phyloP scores from a whole-genome alignment of 1,140 invertebrate genomes.

The Bemisia tabaci region DNA sequence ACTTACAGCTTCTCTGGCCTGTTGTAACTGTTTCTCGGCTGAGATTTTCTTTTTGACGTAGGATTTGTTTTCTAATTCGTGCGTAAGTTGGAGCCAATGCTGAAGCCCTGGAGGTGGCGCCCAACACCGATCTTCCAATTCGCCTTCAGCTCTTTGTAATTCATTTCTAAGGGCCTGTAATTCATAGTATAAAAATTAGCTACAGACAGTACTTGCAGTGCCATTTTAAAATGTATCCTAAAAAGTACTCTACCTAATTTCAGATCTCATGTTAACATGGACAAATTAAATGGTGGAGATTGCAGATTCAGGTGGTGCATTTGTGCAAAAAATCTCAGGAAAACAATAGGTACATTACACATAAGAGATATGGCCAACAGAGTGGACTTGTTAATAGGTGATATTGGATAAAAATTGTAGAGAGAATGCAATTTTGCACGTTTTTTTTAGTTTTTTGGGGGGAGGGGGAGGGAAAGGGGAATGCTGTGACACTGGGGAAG shows the following conservation, averaged over 20 bases:
- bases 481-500: too few relatives aligned
- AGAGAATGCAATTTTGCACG: too few relatives aligned
- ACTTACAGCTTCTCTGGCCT: slow-evolving; percentile 75
- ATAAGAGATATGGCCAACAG: too few relatives aligned
- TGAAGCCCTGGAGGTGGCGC: slow-evolving; percentile 74
- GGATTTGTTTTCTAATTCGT: slow-evolving; percentile 81
- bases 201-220: too few relatives aligned
- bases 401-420: too few relatives aligned
- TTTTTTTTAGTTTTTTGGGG: too few relatives aligned
- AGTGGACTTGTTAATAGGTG: too few relatives aligned
- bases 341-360: too few relatives aligned
- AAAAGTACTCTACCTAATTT: background rate
- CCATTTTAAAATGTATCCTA: background rate
- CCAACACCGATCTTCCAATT: slow-evolving; percentile 76
- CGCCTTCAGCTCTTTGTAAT: slow-evolving; percentile 69
- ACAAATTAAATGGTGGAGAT: too few relatives aligned
- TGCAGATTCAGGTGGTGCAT: too few relatives aligned
- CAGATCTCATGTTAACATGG: background rate
- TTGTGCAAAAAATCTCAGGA: too few relatives aligned
- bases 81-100: slow-evolving; percentile 84
- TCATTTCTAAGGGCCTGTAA: slow-evolving; percentile 61
- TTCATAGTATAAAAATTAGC: slow-evolving; percentile 10
- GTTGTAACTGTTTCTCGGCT: slow-evolving; percentile 73
- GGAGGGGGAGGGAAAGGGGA: too few relatives aligned
- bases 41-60: slow-evolving; percentile 72